Percentiles rank a stretch among this genome's conserved stretches.
Evolutionary conservation across 1,140 invertebrate genomes (phyloP).

Genomic region (Ceratina australensis): DNA sequence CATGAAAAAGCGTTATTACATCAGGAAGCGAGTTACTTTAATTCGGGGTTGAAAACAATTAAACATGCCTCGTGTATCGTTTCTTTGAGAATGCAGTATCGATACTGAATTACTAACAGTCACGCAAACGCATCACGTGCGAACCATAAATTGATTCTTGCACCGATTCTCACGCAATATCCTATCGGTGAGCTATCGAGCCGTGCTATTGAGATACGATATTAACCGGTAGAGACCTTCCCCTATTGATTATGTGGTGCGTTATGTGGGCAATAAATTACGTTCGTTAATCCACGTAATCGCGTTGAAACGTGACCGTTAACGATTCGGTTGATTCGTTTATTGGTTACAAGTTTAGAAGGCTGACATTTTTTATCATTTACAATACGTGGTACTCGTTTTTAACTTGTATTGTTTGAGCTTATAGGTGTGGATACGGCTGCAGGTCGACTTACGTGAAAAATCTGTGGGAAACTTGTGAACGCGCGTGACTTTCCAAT

Average conservation of each 20-base stretch:
- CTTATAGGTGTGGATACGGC: no score
- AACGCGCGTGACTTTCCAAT: slow-evolving; percentile 1
- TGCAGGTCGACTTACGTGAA: not conserved
- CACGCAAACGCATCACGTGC: slow-evolving; percentile 42
- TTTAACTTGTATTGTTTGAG: no score
- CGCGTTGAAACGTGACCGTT: not conserved
- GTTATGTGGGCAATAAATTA: slow-evolving; percentile 34
- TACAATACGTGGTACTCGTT: no score
- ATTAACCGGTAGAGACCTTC: slow-evolving; percentile 21
- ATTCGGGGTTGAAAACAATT: no score
- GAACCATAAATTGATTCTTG: slow-evolving; percentile 43
- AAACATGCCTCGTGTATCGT: not conserved
- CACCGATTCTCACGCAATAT: slow-evolving; percentile 44
- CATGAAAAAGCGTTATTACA: no score
- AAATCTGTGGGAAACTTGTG: slow-evolving; percentile 14
- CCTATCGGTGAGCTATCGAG: not conserved
- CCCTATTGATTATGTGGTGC: slow-evolving; percentile 18
- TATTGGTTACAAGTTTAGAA: no score
- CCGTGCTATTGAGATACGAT: not conserved
- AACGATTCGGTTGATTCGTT: not conserved
- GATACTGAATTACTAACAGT: slow-evolving; percentile 1
- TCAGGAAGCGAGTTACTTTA: no score
- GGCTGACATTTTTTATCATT: no score
- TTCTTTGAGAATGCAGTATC: not conserved
- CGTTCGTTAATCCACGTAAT: slow-evolving; percentile 18